These are phyloP conservation scores for Virgularia gustaviana DNA, from an alignment of 92 coral and sea anemone species.

Conservation along the genomic window DNA sequence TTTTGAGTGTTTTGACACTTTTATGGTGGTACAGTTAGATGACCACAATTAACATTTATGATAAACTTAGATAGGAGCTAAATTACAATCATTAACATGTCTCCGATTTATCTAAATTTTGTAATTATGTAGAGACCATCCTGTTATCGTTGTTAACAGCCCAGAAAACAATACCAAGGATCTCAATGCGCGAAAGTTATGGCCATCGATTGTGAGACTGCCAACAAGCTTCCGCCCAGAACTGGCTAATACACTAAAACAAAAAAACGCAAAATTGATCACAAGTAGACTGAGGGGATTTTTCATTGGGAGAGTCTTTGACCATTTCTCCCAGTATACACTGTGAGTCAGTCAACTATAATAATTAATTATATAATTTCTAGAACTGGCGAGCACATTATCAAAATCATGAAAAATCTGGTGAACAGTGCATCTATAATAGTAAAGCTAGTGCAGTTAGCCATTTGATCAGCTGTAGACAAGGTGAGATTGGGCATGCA, in stretches of 20 bases:
- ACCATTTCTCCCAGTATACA: constrained; percentile 55
- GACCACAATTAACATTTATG: no score
- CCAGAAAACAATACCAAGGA: not conserved
- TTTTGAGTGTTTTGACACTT: no score
- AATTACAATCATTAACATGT: no score
- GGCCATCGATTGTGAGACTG: constrained; percentile 40
- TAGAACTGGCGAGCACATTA: constrained; percentile 5
- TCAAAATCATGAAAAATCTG: no score
- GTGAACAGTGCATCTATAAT: no score
- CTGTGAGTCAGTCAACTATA: constrained; percentile 41
- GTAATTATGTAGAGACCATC: not conserved
- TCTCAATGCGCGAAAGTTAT: constrained; percentile 50
- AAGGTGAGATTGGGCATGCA: not conserved
- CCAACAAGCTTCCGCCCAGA: constrained; percentile 48
- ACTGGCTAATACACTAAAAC: constrained; percentile 11
- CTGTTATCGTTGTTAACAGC: not conserved
- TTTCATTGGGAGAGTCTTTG: constrained; percentile 39
- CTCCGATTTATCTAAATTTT: no score
- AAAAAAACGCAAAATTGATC: not conserved
- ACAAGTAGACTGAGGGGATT: constrained; percentile 42
- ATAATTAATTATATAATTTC: not conserved
- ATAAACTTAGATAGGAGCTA: no score
- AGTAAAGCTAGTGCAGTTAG: no score
- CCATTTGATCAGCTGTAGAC: no score
- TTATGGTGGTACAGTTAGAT: no score